phyloP scores from a whole-genome alignment of 2,888 invertebrate genomes.

The Nematopogon swammerdamellus region DNA sequence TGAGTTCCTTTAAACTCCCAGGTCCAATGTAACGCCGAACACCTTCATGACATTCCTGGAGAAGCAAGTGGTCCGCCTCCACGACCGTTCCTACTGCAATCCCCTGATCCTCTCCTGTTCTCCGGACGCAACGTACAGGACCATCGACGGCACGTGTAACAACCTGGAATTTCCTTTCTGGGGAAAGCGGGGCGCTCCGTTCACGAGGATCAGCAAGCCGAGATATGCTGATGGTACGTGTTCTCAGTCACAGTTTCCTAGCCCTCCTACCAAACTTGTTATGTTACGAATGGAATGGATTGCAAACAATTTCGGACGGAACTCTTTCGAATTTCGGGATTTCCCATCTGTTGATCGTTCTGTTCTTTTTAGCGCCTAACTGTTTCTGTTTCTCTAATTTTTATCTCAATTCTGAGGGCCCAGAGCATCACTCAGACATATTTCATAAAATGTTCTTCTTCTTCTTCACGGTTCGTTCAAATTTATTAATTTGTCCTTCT shows the following conservation, averaged over 20 bases:
- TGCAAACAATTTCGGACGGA: too few species aligned
- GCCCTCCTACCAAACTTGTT: background rate
- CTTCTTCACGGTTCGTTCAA: too few species aligned
- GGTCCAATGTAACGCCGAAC: conserved; percentile 37
- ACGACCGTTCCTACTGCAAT: conserved; percentile 26
- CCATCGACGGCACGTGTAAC: conserved; percentile 77
- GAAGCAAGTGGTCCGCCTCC: conserved; percentile 27
- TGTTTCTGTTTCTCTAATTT: too few species aligned
- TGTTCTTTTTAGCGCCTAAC: too few species aligned
- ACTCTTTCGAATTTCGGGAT: too few species aligned
- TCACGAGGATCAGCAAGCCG: conserved; percentile 56
- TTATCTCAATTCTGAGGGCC: too few species aligned
- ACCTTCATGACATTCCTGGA: conserved; percentile 45
- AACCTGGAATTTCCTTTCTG: conserved; percentile 65
- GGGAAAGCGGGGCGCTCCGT: conserved; percentile 60
- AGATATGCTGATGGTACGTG: conserved; percentile 60
- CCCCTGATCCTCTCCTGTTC: conserved; percentile 23
- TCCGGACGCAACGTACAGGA: conserved; percentile 54
- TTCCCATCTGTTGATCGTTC: too few species aligned
- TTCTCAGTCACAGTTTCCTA: too few species aligned
- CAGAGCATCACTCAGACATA: too few species aligned
- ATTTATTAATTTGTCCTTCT: too few species aligned
- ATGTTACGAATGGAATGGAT: too few species aligned
- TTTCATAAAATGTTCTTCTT: too few species aligned
- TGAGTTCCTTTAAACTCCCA: conserved; percentile 12